phyloP scores from a whole-genome alignment of 2,888 invertebrate genomes.

The Monoplex corrugatus region DNA sequence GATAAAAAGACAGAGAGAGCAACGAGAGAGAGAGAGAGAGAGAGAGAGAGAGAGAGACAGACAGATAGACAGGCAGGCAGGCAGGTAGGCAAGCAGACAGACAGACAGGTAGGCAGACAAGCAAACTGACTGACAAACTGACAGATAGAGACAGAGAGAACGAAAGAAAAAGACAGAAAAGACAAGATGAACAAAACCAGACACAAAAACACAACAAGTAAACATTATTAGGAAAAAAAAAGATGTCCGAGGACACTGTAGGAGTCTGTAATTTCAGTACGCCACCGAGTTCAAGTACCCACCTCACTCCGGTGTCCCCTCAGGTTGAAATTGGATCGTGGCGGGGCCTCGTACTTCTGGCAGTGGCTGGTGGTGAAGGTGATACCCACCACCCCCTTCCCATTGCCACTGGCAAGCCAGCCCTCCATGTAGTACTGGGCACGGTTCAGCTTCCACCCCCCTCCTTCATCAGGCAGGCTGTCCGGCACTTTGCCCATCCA shows the following conservation, averaged over 20 bases:
- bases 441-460: slow-evolving; percentile 95
- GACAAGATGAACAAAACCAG: neutral
- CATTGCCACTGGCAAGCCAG: slow-evolving; percentile 97
- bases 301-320: slow-evolving; percentile 98
- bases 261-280: too few relatives aligned
- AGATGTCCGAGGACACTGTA: too few relatives aligned
- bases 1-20: neutral
- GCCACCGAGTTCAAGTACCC: too few relatives aligned
- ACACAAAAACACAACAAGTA: neutral
- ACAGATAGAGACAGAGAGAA: neutral
- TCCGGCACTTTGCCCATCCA: slow-evolving; percentile 99
- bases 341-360: slow-evolving; percentile 88
- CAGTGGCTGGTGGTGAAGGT: slow-evolving; percentile 97
- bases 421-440: slow-evolving; percentile 98
- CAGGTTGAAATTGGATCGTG: slow-evolving; percentile 97
- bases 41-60: neutral
- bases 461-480: slow-evolving; percentile 91
- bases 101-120: neutral
- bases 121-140: neutral
- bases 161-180: neutral
- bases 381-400: slow-evolving; percentile 94
- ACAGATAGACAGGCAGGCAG: neutral
- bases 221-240: too few relatives aligned
- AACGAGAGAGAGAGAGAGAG: neutral
- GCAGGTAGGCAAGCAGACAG: neutral